Evolutionary conservation across 1,140 invertebrate species (phyloP).

Genomic region (Hesperophylax magnus): DNA sequence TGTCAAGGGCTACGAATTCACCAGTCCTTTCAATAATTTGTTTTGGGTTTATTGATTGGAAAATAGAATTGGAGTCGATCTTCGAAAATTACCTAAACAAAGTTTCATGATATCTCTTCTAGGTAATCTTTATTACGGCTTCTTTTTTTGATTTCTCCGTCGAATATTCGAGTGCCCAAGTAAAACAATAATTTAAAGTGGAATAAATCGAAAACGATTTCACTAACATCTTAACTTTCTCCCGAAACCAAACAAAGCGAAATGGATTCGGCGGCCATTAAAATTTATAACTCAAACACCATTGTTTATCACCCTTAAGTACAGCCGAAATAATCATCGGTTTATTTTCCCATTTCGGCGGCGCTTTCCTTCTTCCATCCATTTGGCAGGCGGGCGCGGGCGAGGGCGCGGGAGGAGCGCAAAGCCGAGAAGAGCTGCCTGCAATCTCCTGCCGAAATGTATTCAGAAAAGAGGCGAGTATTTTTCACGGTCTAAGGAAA

Average conservation of each 20-base stretch:
- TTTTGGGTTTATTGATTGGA: too few relatives aligned
- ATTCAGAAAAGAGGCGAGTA: conserved; percentile 37
- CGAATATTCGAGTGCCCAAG: background rate
- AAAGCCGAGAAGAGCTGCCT: conserved; percentile 23
- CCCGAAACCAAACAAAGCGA: conserved; percentile 17
- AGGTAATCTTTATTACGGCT: background rate
- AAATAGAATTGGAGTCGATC: too few relatives aligned
- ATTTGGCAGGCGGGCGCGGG: background rate
- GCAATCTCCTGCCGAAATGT: conserved; percentile 35
- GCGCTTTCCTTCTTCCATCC: conserved; percentile 11
- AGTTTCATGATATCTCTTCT: too few relatives aligned
- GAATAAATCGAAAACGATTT: conserved; percentile 18
- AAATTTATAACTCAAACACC: conserved; percentile 34
- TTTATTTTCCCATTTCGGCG: conserved; percentile 33
- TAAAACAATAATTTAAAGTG: conserved; percentile 5
- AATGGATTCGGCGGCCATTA: conserved; percentile 20
- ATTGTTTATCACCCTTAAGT: conserved; percentile 39
- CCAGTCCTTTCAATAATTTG: background rate
- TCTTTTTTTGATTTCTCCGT: background rate
- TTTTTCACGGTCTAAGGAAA: conserved; percentile 44
- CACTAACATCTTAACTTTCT: conserved; percentile 24
- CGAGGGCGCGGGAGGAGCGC: background rate
- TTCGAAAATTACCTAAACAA: too few relatives aligned
- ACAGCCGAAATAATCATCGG: conserved; percentile 34
- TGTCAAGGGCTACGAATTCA: background rate